A percentile compares a stretch with the other conserved stretches of the same genome.
These are phyloP conservation scores for Liasis olivaceus DNA, from an alignment of 2,797 vertebrate species.

Conservation along the genomic window DNA sequence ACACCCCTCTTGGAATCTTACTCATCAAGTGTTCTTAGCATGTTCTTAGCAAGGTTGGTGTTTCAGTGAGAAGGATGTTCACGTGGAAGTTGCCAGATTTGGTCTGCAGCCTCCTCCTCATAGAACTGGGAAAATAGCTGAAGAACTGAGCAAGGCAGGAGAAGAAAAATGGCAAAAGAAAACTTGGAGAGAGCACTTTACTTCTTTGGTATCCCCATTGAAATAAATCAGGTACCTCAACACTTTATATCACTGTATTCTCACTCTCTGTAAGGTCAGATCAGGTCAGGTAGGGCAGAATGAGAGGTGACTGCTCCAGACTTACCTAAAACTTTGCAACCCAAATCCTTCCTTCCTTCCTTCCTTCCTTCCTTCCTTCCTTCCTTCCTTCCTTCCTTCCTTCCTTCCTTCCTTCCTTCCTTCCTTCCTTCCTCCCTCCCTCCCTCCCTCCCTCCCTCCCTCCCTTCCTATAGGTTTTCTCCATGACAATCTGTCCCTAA, in stretches of 20 bases:
- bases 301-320: background rate
- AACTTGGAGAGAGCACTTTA: background rate
- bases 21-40: background rate
- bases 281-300: background rate
- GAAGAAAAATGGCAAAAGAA: background rate
- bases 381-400: too few species aligned
- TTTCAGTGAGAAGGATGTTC: background rate
- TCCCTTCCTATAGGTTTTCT: too few species aligned
- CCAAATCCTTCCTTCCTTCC: background rate
- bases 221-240: background rate
- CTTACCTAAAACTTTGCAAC: background rate
- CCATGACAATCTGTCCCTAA: too few species aligned
- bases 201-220: background rate
- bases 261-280: background rate
- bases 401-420: background rate
- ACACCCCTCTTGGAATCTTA: background rate
- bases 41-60: background rate
- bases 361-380: too few species aligned
- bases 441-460: too few species aligned
- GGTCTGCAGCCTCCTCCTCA: background rate
- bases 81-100: background rate
- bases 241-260: background rate
- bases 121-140: background rate
- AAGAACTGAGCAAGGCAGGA: background rate
- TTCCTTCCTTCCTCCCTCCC: too few species aligned